Evolutionary conservation across 2,113 vertebrate species (phyloP), one percentile per base, ranked within the genome.

Genomic region (Hemichromis elongatus): DNA sequence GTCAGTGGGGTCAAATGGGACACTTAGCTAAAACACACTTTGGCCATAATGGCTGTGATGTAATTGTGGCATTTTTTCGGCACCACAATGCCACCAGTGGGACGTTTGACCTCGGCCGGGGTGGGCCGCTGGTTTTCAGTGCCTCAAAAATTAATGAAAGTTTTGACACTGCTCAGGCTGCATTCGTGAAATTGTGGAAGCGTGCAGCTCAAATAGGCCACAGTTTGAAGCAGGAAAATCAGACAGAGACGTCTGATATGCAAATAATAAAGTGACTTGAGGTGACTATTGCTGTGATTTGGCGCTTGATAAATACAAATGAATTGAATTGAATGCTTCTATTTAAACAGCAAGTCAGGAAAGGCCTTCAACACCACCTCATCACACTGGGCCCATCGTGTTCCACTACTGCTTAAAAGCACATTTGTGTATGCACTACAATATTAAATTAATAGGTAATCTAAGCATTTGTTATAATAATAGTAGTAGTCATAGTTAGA

Each of bases 1-100:
- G 90, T 90, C 89, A 63, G 9, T 1, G 53, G 56, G 91, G 90
- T 90, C 87, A 90, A 91, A 87, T 5, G 16, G 57, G 82, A 78
- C 84, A 84, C 84, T 93, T 87, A 77, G 87, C 79, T 89, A 83
- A 89, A 92, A 86, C 84, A 83, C 63, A 87, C 66, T 30, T 4
- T 2, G 19, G 52, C 81, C 53, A 0, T 78, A 68, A 52, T 5
- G 16, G 83, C 57, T 42, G 33, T 88, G 87, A 89, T 83, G 89
- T 87, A 86, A 87, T 35, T 7, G 30, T 33, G 50, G 81, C 42
- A 3, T 78, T 73, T 52, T 45, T 2, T 21, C 59, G 9, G n/a
- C 82, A 37, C 82, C 77, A 77, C 30, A 37, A 56, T 79, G 68
- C 77, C 85, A 81, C 37, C 6, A 56, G 78, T 16, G 78, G 54